phyloP scores from a whole-genome alignment of 1,140 invertebrate species.

The Teleogryllus occipitalis region DNA sequence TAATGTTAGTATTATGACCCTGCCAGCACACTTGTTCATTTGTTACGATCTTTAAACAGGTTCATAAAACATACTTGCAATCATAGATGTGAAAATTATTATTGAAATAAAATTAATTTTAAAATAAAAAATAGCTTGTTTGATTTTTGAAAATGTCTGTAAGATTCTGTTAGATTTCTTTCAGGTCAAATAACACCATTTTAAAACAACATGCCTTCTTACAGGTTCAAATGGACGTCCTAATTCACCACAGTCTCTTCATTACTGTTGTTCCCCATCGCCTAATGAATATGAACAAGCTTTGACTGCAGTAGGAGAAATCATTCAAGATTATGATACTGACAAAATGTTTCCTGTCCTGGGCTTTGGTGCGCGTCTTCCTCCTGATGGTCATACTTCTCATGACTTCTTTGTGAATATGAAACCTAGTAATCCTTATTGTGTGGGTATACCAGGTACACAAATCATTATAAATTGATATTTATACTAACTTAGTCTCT shows the following conservation, averaged over 20 bases:
- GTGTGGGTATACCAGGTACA: slow-evolving; percentile 36
- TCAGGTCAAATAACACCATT: too few relatives aligned
- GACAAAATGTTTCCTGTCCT: slow-evolving; percentile 49
- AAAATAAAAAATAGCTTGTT: too few relatives aligned
- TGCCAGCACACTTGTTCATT: too few relatives aligned
- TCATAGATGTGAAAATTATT: too few relatives aligned
- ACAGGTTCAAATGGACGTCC: slow-evolving; percentile 57
- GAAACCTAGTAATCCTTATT: slow-evolving; percentile 48
- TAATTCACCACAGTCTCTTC: slow-evolving; percentile 44
- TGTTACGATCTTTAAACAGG: too few relatives aligned
- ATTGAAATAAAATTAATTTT: too few relatives aligned
- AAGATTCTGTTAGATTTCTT: too few relatives aligned
- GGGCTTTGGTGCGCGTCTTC: slow-evolving; percentile 48
- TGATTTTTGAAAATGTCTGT: too few relatives aligned
- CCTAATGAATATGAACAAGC: slow-evolving; percentile 52
- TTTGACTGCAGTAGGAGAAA: slow-evolving; percentile 49
- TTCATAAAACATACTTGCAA: too few relatives aligned
- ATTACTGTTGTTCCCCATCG: slow-evolving; percentile 40
- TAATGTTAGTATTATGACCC: too few relatives aligned
- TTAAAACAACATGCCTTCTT: not conserved
- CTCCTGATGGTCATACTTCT: slow-evolving; percentile 43
- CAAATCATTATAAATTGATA: too few relatives aligned
- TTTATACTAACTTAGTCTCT: not conserved
- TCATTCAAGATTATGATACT: slow-evolving; percentile 54
- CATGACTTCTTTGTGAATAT: slow-evolving; percentile 54